These are phyloP conservation scores for Enteromius thamalakanensis DNA, from an alignment of 2,797 vertebrate genomes.

Conservation along the genomic window DNA sequence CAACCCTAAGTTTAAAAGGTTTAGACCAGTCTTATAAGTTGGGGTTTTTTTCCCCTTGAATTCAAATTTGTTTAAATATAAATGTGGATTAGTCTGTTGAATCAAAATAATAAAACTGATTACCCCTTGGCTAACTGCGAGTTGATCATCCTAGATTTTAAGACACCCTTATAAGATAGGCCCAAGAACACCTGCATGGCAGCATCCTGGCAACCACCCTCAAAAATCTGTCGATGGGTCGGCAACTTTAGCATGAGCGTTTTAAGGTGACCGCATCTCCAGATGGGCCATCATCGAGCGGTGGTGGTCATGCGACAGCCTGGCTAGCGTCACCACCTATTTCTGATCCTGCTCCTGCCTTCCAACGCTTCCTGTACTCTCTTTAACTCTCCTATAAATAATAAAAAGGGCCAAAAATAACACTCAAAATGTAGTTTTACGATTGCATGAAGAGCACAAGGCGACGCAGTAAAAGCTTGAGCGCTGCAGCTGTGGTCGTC, in stretches of 20 bases:
- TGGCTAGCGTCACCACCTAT: slow-evolving; percentile 3
- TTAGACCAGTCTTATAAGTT: background rate
- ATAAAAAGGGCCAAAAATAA: slow-evolving; percentile 21
- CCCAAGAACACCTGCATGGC: background rate
- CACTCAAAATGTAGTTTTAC: slow-evolving; percentile 13
- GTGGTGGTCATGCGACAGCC: background rate
- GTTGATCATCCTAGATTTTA: background rate
- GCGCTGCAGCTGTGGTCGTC: slow-evolving; percentile 1
- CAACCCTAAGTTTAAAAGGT: background rate
- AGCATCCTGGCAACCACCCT: background rate
- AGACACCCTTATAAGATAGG: background rate
- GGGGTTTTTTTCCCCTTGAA: background rate
- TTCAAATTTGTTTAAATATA: background rate
- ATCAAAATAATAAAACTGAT: background rate
- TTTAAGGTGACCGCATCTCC: background rate
- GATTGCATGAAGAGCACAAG: slow-evolving; percentile 10
- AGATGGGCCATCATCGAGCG: background rate
- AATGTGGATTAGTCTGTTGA: background rate
- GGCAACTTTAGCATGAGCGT: background rate
- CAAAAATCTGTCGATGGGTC: background rate
- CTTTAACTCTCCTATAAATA: slow-evolving; percentile 18
- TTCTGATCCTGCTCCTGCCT: background rate
- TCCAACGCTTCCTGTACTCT: slow-evolving; percentile 2
- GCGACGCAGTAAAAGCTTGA: slow-evolving; percentile 2
- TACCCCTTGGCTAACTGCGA: background rate